phyloP scores from a whole-genome alignment of 2,888 invertebrate genomes.

The Agonopterix subpropinquella region DNA sequence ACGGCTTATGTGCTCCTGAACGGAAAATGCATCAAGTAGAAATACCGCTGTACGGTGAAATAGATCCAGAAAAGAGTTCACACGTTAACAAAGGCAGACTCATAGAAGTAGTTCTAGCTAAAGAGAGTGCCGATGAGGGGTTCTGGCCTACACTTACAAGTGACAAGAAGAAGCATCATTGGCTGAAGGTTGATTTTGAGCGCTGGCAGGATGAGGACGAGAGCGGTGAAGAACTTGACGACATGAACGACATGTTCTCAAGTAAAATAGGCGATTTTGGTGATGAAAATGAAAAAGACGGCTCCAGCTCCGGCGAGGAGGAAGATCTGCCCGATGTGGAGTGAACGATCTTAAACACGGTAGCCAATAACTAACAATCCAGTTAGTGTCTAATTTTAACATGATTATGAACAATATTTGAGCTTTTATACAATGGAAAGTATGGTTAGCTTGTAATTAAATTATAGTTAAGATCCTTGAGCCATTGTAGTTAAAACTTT shows the following conservation, averaged over 20 bases:
- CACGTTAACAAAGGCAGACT: slow-evolving; percentile 81
- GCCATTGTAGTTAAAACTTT: no score
- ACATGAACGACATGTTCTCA: slow-evolving; percentile 53
- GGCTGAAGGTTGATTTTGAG: slow-evolving; percentile 97
- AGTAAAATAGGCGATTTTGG: slow-evolving; percentile 45
- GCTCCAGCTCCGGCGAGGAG: slow-evolving; percentile 85
- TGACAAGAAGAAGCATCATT: slow-evolving; percentile 92
- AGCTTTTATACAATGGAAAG: slow-evolving; percentile 36
- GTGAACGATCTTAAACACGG: slow-evolving; percentile 30
- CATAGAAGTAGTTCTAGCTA: slow-evolving; percentile 81
- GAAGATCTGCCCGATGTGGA: slow-evolving; percentile 82
- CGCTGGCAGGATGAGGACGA: slow-evolving; percentile 99
- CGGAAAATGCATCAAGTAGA: slow-evolving; percentile 90
- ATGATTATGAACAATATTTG: slow-evolving; percentile 28
- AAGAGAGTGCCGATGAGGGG: slow-evolving; percentile 79
- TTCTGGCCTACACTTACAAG: slow-evolving; percentile 93
- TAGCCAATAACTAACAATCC: slow-evolving; percentile 16
- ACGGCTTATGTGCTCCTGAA: slow-evolving; percentile 89
- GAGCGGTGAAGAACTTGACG: slow-evolving; percentile 82
- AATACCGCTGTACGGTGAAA: slow-evolving; percentile 88
- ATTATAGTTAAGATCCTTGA: neutral
- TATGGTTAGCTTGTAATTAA: slow-evolving; percentile 8
- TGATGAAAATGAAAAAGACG: slow-evolving; percentile 64
- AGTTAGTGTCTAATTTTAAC: neutral
- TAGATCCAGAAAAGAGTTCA: slow-evolving; percentile 86